phyloP scores from a whole-genome alignment of 2,113 vertebrate genomes.

The Heterotis niloticus region DNA sequence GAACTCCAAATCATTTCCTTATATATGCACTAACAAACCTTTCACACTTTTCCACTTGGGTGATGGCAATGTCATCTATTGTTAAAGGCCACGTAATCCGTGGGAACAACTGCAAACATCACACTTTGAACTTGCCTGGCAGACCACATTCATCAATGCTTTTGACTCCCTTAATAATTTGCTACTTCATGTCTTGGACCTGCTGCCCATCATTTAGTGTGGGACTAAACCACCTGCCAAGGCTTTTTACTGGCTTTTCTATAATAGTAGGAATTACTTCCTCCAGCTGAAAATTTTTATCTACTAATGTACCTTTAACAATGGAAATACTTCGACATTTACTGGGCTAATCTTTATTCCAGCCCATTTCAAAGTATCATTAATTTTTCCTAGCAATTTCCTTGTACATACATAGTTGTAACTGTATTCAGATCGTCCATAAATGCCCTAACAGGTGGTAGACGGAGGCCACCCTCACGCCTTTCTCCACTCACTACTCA shows the following conservation, averaged over 20 bases:
- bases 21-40: no score
- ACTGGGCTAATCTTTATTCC: conserved; percentile 7
- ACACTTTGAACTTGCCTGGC: not conserved
- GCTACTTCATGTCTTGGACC: no score
- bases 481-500: no score
- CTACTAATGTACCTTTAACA: not conserved
- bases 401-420: not conserved
- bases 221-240: no score
- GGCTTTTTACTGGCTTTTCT: conserved; percentile 1
- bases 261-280: not conserved
- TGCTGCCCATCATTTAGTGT: not conserved
- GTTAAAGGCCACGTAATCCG: not conserved
- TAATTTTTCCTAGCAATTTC: conserved; percentile 32
- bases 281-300: not conserved
- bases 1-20: no score
- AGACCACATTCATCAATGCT: not conserved
- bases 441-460: no score
- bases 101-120: not conserved
- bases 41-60: no score
- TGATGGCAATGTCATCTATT: not conserved
- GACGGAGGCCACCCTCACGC: no score
- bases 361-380: no score
- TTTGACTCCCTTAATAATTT: not conserved
- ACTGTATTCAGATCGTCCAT: conserved; percentile 6
- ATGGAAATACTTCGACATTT: conserved; percentile 18